phyloP scores from a whole-genome alignment of 2,888 invertebrate species.

The Synergus japonicus region DNA sequence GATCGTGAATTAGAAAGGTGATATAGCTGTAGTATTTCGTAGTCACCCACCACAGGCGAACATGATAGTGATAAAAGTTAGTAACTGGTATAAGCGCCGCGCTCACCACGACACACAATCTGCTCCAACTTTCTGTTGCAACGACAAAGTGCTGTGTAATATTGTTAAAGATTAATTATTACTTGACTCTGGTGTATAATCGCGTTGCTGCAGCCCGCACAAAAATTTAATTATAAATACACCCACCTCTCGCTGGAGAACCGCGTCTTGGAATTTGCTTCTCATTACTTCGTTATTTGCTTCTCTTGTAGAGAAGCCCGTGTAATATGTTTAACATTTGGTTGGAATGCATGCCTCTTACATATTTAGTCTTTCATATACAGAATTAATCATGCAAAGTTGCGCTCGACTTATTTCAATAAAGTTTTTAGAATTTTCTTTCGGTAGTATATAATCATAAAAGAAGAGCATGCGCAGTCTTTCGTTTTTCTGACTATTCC shows the following conservation, averaged over 20 bases:
- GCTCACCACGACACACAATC: background rate
- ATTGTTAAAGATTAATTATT: constrained; percentile 41
- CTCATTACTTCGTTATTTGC: background rate
- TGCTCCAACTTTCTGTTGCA: constrained; percentile 29
- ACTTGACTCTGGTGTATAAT: constrained; percentile 37
- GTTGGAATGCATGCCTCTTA: background rate
- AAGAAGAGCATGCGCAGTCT: too few species aligned
- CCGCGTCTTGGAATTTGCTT: background rate
- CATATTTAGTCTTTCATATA: background rate
- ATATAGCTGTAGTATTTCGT: constrained; percentile 11
- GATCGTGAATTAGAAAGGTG: constrained; percentile 31
- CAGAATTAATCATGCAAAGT: background rate
- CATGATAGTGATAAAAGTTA: constrained; percentile 39
- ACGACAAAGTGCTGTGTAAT: constrained; percentile 36
- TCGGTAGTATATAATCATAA: background rate
- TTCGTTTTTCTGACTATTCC: too few species aligned
- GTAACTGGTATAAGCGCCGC: constrained; percentile 12
- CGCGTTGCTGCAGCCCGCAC: constrained; percentile 2
- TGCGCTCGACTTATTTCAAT: background rate
- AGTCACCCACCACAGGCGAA: constrained; percentile 2
- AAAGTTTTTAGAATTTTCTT: background rate
- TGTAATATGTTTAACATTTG: background rate
- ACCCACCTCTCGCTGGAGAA: background rate
- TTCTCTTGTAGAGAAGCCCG: background rate
- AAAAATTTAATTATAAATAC: constrained; percentile 26